These are phyloP conservation scores for Rhadina sibilatrix DNA, from an alignment of 2,113 vertebrate species.

Conservation along the genomic window DNA sequence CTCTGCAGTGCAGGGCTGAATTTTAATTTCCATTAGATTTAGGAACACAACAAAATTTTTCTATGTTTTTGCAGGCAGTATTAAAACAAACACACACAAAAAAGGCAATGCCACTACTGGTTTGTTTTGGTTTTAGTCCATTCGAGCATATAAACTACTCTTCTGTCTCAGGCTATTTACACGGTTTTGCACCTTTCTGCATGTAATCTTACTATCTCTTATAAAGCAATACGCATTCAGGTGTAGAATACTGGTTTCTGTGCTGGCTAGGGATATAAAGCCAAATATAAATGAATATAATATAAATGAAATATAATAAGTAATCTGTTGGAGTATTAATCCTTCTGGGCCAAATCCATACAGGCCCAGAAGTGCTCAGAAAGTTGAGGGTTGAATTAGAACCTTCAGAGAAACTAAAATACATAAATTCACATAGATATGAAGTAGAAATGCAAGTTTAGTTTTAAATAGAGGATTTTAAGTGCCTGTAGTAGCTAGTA, in stretches of 20 bases:
- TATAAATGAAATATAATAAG: background rate
- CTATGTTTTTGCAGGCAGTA: background rate
- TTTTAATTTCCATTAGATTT: background rate
- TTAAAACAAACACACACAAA: background rate
- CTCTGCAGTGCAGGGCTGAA: background rate
- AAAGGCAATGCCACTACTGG: background rate
- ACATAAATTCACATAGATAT: too few species aligned
- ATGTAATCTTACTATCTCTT: background rate
- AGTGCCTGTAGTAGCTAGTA: too few species aligned
- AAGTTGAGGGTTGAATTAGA: too few species aligned
- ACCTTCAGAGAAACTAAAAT: too few species aligned
- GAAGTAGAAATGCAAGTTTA: too few species aligned
- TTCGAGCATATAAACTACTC: background rate
- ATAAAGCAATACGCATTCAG: background rate
- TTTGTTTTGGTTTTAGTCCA: background rate
- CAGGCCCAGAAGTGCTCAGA: too few species aligned
- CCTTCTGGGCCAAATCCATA: too few species aligned
- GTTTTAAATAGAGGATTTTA: too few species aligned
- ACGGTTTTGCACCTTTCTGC: background rate
- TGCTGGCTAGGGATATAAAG: background rate
- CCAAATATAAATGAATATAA: background rate
- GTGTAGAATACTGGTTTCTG: background rate
- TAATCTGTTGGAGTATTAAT: background rate
- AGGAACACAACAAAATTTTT: background rate
- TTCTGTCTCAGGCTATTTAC: background rate